Percentiles rank a stretch among this genome's conserved stretches.
Conservation (phyloP, 2,113 vertebrate genomes). For the Pardalotus punctatus region DNA sequence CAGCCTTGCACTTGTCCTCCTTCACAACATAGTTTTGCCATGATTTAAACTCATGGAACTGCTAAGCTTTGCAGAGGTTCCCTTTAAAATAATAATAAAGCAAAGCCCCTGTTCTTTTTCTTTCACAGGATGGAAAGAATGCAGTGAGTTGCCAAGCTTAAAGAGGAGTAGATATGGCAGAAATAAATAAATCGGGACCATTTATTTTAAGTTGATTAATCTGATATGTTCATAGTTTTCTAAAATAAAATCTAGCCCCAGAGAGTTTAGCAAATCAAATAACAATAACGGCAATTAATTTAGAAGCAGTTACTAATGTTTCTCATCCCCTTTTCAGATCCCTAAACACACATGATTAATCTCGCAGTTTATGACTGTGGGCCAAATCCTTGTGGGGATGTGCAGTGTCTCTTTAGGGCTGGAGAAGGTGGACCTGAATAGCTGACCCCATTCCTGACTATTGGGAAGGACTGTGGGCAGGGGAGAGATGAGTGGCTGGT, state of each 20-base stretch:
- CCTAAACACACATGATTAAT: neutral
- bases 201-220: slow-evolving; percentile 59
- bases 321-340: neutral
- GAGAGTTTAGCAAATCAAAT: slow-evolving; percentile 41
- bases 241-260: slow-evolving; percentile 23
- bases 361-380: neutral
- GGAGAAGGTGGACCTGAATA: neutral
- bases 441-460: neutral
- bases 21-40: neutral
- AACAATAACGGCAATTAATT: slow-evolving; percentile 33
- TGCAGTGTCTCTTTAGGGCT: neutral
- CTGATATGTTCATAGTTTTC: slow-evolving; percentile 27
- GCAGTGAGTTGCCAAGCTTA: slow-evolving; percentile 19
- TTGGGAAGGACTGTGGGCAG: neutral
- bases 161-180: slow-evolving; percentile 22
- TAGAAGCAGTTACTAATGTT: slow-evolving; percentile 14
- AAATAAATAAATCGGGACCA: slow-evolving; percentile 53
- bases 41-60: neutral
- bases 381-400: neutral
- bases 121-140: slow-evolving; percentile 45
- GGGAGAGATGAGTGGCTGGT: neutral
- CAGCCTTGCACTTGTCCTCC: neutral
- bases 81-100: slow-evolving; percentile 8
- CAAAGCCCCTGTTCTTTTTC: neutral
- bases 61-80: neutral